phyloP scores from a whole-genome alignment of 35 echinoderm and acorn worm species.

The Acanthaster planci region DNA sequence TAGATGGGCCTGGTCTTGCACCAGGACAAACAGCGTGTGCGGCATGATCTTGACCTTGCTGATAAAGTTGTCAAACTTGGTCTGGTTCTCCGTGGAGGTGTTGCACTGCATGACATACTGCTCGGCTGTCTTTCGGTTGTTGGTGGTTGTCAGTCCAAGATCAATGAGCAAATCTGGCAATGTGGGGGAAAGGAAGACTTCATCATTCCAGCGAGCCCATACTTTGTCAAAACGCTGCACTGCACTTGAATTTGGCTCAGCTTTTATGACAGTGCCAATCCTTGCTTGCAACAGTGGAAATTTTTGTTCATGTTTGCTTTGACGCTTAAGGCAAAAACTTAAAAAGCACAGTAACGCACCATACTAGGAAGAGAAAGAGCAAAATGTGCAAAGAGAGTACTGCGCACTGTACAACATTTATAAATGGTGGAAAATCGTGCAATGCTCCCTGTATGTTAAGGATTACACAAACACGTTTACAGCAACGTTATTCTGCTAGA shows the following conservation, averaged over 20 bases:
- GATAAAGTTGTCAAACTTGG: constrained; percentile 86
- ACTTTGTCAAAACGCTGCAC: neutral
- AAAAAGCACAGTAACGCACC: too few species aligned
- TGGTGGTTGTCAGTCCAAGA: constrained; percentile 64
- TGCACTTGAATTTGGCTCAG: neutral
- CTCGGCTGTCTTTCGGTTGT: constrained; percentile 43
- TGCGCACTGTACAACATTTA: too few species aligned
- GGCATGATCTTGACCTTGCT: constrained; percentile 74
- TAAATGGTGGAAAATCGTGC: too few species aligned
- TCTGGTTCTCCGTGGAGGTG: constrained; percentile 59
- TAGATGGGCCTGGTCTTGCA: constrained; percentile 89
- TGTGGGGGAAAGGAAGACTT: neutral
- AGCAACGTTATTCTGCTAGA: too few species aligned
- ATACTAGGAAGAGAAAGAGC: too few species aligned
- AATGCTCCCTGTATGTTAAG: too few species aligned
- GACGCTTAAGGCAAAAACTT: too few species aligned
- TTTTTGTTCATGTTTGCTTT: too few species aligned
- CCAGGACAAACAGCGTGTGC: constrained; percentile 88
- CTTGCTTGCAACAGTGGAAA: too few species aligned
- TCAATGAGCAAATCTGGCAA: constrained; percentile 72
- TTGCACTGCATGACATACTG: constrained; percentile 89
- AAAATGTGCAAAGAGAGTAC: too few species aligned
- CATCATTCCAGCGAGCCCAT: neutral
- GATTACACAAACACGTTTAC: too few species aligned
- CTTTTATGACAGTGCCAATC: neutral